These are phyloP conservation scores for Sinhomidia bicolor DNA, from an alignment of 2,888 invertebrate genomes.

Conservation along the genomic window DNA sequence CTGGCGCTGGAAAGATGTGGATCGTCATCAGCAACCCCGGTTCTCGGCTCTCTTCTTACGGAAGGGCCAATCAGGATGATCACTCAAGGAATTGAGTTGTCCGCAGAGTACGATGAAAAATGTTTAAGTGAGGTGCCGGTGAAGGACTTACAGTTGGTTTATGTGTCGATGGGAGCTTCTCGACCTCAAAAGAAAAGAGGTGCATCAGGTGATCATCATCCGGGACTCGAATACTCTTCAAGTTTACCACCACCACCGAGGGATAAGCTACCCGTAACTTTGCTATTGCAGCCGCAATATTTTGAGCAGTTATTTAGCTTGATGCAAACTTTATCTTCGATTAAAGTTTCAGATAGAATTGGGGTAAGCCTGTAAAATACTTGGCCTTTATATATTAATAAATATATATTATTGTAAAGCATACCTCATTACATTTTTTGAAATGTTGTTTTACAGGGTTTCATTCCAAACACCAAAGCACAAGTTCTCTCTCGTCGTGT, in stretches of 20 bases:
- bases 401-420: background rate
- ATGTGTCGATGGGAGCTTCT: constrained; percentile 93
- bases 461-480: constrained; percentile 91
- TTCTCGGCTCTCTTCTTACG: constrained; percentile 87
- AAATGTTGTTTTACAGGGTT: constrained; percentile 83
- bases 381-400: background rate
- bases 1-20: constrained; percentile 73
- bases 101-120: constrained; percentile 95
- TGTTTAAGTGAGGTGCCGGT: constrained; percentile 95
- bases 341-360: constrained; percentile 89
- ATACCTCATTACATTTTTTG: background rate
- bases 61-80: constrained; percentile 95
- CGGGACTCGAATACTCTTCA: constrained; percentile 89
- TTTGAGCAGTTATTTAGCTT: constrained; percentile 95
- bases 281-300: constrained; percentile 92
- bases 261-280: constrained; percentile 91
- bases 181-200: constrained; percentile 85
- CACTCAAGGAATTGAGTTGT: constrained; percentile 93
- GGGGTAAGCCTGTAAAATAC: constrained; percentile 83
- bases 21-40: constrained; percentile 82
- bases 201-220: constrained; percentile 81
- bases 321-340: constrained; percentile 94
- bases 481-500: constrained; percentile 94
- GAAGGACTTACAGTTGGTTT: constrained; percentile 96
- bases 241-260: constrained; percentile 93